Evolutionary conservation across 2,797 vertebrate species (phyloP).

Genomic region (Propithecus perrieri): DNA sequence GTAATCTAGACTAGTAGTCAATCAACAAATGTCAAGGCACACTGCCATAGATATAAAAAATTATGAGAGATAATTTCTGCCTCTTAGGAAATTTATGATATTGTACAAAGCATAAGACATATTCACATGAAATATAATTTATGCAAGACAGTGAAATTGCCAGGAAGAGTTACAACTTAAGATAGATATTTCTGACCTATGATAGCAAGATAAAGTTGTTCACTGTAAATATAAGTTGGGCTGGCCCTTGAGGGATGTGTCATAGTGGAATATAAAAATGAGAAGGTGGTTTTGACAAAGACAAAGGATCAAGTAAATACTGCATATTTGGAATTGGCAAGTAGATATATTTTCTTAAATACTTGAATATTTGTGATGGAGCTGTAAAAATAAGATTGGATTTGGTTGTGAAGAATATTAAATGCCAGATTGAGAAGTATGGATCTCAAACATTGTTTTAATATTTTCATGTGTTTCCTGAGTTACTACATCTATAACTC

Average conservation of each 20-base stretch:
- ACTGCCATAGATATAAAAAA: neutral
- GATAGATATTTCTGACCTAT: neutral
- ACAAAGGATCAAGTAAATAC: neutral
- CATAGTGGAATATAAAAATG: neutral
- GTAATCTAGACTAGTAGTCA: neutral
- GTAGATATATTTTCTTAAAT: neutral
- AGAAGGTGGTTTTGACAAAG: neutral
- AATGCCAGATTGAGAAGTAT: neutral
- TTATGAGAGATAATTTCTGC: neutral
- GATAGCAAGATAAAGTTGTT: neutral
- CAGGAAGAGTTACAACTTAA: neutral
- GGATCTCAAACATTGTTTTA: neutral
- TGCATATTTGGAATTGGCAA: neutral
- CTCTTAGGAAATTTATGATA: neutral
- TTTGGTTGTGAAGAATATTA: neutral
- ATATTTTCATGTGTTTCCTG: conserved; percentile 22
- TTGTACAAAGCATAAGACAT: neutral
- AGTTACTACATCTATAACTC: neutral
- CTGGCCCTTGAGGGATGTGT: neutral
- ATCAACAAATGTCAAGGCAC: neutral
- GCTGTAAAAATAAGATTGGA: neutral
- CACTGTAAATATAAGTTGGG: neutral
- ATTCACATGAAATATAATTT: neutral
- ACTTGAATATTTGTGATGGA: neutral
- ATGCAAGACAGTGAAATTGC: neutral